Evolutionary conservation across 2,797 vertebrate genomes (phyloP), one percentile per base, ranked within the genome.

Genomic region (Threskiornis aethiopicus): DNA sequence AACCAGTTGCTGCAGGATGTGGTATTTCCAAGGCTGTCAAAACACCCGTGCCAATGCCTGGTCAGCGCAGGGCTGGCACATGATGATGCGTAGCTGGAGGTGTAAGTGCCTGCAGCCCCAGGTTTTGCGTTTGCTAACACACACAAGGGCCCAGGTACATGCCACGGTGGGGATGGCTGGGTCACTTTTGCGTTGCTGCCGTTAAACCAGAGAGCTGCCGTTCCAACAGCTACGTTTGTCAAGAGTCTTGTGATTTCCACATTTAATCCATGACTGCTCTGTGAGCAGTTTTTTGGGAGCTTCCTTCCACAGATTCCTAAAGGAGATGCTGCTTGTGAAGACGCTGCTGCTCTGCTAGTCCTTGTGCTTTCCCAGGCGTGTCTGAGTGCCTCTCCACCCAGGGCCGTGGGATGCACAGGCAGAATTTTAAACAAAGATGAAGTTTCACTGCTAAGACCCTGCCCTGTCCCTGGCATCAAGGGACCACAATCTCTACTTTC

Each of bases 361-460:
- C 55, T 19, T 9, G 21, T 14, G 29, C 72, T 15, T 5, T 35
- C 58, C 46, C 84, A 19, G 46, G 11, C 6, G 1, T 0, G 21
- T 12, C 58, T 6, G 39, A 21, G 47, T 1, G 13, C n/a, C 81
- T 52, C n/a, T 26, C 28, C 16, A 2, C 10, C 16, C 46, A 4
- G 13, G 0, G 0, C 31, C 1, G 1, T 0, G 35, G 10, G 33
- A 11, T 4, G 1, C 1, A 10, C 29, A 8, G 31, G 46, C 46
- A 51, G 31, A 16, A 33, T 33, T 33, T 21, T 35, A 64, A 64
- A 42, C 24, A 3, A 25, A 33, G 20, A 18, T 31, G 26, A 19
- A 15, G n/a, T 57, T 13, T 29, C 29, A 17, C 37, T 18, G 33
- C 19, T 11, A 22, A 11, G 2, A 10, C 77, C 78, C 37, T 22